These are phyloP conservation scores for Drosophila kikkawai DNA, from an alignment of 1,140 invertebrate species.

Conservation along the genomic window DNA sequence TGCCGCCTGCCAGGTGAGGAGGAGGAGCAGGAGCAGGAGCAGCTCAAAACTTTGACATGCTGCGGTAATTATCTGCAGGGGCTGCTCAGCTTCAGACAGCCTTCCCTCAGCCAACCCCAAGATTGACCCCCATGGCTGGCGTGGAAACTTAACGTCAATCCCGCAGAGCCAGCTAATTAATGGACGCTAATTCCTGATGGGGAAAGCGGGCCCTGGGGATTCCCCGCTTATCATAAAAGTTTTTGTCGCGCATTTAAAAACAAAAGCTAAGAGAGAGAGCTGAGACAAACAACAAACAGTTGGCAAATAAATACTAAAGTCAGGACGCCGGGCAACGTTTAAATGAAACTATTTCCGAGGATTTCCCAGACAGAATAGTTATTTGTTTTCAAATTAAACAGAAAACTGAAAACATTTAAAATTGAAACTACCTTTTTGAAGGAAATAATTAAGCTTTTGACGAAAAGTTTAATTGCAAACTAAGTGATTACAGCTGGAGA, in stretches of 20 bases:
- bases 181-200: conserved; percentile 73
- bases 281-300: conserved; percentile 9
- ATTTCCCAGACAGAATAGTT: not conserved
- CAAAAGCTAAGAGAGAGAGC: conserved; percentile 22
- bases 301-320: conserved; percentile 11
- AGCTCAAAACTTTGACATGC: conserved; percentile 61
- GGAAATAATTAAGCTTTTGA: not conserved
- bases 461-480: conserved; percentile 6
- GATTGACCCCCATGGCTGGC: conserved; percentile 26
- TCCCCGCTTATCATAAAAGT: conserved; percentile 60
- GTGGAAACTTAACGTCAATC: conserved; percentile 73
- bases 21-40: conserved; percentile 12
- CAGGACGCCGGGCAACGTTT: not conserved
- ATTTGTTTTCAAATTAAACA: conserved; percentile 7
- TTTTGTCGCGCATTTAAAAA: conserved; percentile 58
- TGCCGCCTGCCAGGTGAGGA: conserved; percentile 7
- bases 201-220: not conserved
- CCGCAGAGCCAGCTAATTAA: conserved; percentile 71
- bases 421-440: not conserved
- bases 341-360: not conserved
- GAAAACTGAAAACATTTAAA: not conserved
- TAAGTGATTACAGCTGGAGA: conserved; percentile 6
- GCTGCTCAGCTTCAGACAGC: not conserved
- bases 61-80: conserved; percentile 62
- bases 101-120: not conserved